Evolutionary conservation across 2,888 invertebrate genomes (phyloP), one percentile per base, ranked within the genome.

Genomic region (Melanchra persicariae): DNA sequence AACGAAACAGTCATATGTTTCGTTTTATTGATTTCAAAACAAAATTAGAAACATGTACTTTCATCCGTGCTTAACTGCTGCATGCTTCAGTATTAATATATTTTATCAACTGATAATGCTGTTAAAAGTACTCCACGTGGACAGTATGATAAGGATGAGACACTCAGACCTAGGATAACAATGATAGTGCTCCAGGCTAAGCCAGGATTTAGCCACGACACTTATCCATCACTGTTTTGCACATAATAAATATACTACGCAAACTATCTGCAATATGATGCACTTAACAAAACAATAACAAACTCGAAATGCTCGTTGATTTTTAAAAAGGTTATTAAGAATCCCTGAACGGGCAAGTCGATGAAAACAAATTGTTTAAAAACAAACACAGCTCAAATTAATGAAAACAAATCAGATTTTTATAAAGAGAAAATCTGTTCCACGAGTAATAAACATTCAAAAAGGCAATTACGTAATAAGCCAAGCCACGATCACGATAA

Each of bases 161-260:
- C 59, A 77, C 66, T 79, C 77, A 77, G 77, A 81, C 66, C 43
- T 49, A 63, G 70, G 45, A 81, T 64, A 52, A 70, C 60, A 81
- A 22, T 24, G 59, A 79, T 65, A 79, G 43, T 79, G 61, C 43
- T 66, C 51, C 19, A 55, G 52, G 43, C 17, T 78, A 74, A 80
- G 64, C 65, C 54, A 0, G 68, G 80, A 45, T 74, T 65, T 34
- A 69, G 51, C n/a, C 26, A 22, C 24, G 24, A 52, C 26, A 54
- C 69, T 58, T 19, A 65, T 79, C 54, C 58, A 40, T 54, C 58
- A 75, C 40, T 69, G 58, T 65, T 78, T 72, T 57, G 19, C 37
- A 58, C 40, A 61, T 57, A 52, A 40, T 61, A 43, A 68, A 77
- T 43, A 22, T 22, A 49, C 76, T 59, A 19, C 47, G 34, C 47